phyloP scores from a whole-genome alignment of 2,113 vertebrate genomes.

The Plectropomus leopardus region DNA sequence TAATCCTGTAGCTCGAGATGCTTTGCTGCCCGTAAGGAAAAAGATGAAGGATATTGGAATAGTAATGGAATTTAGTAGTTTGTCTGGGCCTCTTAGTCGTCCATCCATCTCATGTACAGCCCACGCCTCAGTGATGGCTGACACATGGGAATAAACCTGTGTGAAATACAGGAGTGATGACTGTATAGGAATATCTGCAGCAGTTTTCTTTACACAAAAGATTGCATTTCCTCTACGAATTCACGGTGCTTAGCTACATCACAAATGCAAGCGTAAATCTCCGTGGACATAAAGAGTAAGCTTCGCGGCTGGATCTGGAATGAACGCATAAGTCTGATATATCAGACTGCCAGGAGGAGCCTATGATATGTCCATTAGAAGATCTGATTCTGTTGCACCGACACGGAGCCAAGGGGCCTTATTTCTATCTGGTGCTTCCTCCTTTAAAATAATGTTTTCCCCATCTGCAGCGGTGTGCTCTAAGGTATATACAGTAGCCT shows the following conservation, averaged over 20 bases:
- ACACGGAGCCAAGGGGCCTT: constrained; percentile 18
- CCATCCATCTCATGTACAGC: constrained; percentile 37
- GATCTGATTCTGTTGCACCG: constrained; percentile 4
- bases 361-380: constrained; percentile 14
- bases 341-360: constrained; percentile 18
- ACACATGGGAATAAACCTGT: constrained; percentile 7
- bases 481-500: constrained; percentile 8
- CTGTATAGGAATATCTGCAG: background rate
- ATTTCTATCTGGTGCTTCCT: background rate
- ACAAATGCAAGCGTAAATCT: constrained; percentile 6
- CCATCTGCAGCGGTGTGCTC: constrained; percentile 22
- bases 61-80: constrained; percentile 45
- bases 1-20: background rate
- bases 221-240: constrained; percentile 11
- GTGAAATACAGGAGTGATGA: background rate
- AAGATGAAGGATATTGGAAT: constrained; percentile 23
- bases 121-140: constrained; percentile 16
- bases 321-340: constrained; percentile 7
- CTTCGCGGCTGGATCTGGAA: background rate
- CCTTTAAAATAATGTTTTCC: constrained; percentile 41
- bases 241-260: background rate
- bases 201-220: background rate
- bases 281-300: background rate
- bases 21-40: background rate
- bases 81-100: constrained; percentile 28